phyloP scores from a whole-genome alignment of 1,140 invertebrate genomes.

The Hypothenemus hampei region DNA sequence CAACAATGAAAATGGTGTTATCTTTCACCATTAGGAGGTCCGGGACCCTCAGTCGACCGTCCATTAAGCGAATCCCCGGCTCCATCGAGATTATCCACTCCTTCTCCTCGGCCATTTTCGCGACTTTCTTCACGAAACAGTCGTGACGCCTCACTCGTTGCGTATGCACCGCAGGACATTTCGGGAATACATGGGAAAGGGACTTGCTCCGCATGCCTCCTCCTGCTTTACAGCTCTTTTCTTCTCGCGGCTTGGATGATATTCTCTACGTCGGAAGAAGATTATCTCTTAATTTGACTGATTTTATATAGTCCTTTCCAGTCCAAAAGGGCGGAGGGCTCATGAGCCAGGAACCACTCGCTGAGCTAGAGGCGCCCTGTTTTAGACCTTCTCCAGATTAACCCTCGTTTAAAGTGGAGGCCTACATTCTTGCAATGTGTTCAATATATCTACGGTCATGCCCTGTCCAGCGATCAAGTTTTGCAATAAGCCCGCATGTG shows the following conservation, averaged over 20 bases:
- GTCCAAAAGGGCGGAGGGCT: slow-evolving; percentile 12
- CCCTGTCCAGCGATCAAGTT: not conserved
- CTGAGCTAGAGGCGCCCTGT: no score
- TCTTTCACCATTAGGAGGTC: not conserved
- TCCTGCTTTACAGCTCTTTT: slow-evolving; percentile 2
- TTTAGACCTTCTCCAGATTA: no score
- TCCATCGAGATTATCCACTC: no score
- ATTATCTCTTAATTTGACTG: slow-evolving; percentile 16
- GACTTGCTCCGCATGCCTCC: slow-evolving; percentile 14
- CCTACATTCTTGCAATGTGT: no score
- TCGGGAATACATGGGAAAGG: slow-evolving; percentile 23
- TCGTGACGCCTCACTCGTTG: slow-evolving; percentile 25
- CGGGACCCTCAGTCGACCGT: not conserved
- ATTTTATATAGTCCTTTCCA: slow-evolving; percentile 10
- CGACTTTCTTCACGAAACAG: slow-evolving; percentile 6
- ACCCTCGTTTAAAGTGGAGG: no score
- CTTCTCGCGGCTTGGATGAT: not conserved
- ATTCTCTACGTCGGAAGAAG: slow-evolving; percentile 16
- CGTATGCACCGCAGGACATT: not conserved
- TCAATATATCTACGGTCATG: not conserved
- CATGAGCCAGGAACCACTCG: no score
- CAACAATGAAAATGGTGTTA: not conserved
- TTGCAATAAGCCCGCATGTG: not conserved
- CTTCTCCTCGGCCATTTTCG: no score
- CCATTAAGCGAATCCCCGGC: no score